phyloP scores from a whole-genome alignment of 92 coral and sea anemone species.

The Palythoa grandiflora region DNA sequence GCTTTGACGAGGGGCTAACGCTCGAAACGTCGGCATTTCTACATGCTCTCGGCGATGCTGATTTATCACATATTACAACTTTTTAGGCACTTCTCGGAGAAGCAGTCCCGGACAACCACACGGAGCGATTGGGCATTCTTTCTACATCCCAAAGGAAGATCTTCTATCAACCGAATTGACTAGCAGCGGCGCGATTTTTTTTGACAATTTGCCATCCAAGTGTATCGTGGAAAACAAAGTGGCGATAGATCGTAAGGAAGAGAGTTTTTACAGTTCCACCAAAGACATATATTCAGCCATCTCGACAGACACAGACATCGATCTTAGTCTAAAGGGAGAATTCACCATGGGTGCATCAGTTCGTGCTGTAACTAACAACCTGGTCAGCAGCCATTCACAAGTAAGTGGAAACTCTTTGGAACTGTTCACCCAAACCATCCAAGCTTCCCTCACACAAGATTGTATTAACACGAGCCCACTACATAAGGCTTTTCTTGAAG shows the following conservation, averaged over 20 bases:
- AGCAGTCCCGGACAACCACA: not conserved
- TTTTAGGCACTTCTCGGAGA: not conserved
- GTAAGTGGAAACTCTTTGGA: slow-evolving; percentile 59
- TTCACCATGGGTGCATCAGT: slow-evolving; percentile 63
- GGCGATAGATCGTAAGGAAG: slow-evolving; percentile 47
- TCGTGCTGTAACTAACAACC: slow-evolving; percentile 62
- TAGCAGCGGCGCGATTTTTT: slow-evolving; percentile 37
- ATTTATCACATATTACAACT: too few relatives aligned
- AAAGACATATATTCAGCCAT: slow-evolving; percentile 57
- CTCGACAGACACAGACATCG: slow-evolving; percentile 61
- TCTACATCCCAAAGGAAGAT: slow-evolving; percentile 43
- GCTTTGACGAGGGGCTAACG: too few relatives aligned
- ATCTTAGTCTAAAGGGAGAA: slow-evolving; percentile 36
- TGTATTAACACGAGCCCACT: slow-evolving; percentile 56
- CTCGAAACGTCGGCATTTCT: too few relatives aligned
- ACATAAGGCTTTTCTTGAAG: slow-evolving; percentile 34
- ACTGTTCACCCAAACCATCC: slow-evolving; percentile 41
- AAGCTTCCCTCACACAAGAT: slow-evolving; percentile 56
- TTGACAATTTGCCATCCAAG: not conserved
- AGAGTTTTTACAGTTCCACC: slow-evolving; percentile 63
- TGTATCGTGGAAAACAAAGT: slow-evolving; percentile 27
- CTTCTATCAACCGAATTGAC: slow-evolving; percentile 51
- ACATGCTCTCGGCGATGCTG: too few relatives aligned
- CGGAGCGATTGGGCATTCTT: slow-evolving; percentile 24
- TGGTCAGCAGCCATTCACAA: slow-evolving; percentile 47